A percentile compares a stretch with the other conserved stretches of the same genome.
phyloP scores from a whole-genome alignment of 2,797 vertebrate genomes.

The Malacoraja senta region DNA sequence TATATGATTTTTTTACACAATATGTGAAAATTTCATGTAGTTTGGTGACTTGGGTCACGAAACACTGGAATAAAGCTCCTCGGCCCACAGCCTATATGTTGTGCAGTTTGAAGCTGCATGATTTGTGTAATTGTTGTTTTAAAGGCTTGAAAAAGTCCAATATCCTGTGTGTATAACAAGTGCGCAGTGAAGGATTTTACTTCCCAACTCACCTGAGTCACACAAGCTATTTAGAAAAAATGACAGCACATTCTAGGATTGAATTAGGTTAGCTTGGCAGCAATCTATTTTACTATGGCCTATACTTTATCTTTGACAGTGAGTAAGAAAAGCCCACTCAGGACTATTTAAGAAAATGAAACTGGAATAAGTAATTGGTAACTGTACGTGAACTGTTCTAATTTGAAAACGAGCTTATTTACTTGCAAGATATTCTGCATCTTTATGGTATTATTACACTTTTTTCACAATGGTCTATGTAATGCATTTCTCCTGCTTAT shows the following conservation, averaged over 20 bases:
- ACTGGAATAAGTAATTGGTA: neutral
- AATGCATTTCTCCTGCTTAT: neutral
- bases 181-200: constrained; percentile 10
- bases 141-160: neutral
- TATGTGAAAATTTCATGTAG: too few relatives aligned
- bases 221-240: constrained; percentile 13
- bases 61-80: too few relatives aligned
- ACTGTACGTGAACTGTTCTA: neutral
- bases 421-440: neutral
- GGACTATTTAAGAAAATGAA: neutral
- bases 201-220: neutral
- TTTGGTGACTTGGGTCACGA: too few relatives aligned
- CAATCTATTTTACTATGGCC: neutral
- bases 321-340: neutral
- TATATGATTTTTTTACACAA: too few relatives aligned
- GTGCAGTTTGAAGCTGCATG: neutral
- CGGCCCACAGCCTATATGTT: too few relatives aligned
- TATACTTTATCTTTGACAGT: neutral
- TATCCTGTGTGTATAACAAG: constrained; percentile 20
- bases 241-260: neutral
- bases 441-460: neutral
- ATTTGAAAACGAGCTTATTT: neutral
- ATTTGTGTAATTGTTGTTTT: constrained; percentile 7
- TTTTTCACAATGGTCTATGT: neutral
- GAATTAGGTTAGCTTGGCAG: neutral